Base-by-base conservation (phyloP, 1,140 invertebrate genomes). In the Octopus bimaculoides region DNA sequence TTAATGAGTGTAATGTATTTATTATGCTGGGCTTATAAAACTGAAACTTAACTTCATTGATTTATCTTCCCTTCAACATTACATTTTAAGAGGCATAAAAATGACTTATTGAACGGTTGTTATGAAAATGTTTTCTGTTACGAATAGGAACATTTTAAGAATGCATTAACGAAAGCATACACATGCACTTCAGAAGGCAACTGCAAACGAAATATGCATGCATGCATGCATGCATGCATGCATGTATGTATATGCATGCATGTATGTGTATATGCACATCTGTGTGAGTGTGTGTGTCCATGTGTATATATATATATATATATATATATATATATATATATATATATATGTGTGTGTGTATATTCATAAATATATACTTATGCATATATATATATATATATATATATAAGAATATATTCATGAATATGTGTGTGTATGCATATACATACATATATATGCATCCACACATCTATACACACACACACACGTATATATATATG, bases 301-400 rank as follows among this genome's bases (percentile, higher is more conserved):
- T 75, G 52, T 75, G 14, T 75, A 75, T 75, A 52, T 75, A 75
- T 26, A 75, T 75, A 41, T 75, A 41, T 75, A 75, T 75, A 41
- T 75, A 75, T 75, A 41, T 75, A 75, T 75, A 75, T 75, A 41
- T 75, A 75, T 75, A 75, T 75, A 75, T 75, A 75, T 69, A 69
- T 69, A 69, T 5, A 5, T n/a, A 4, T 69, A 17, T 6, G 5
- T 69, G 4, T 76, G 9, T 76, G 4, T 76, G 9, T 53, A 76
- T 76, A 76, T 54, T 26, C 41, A 53, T 52, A 69, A 26, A 26
- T 76, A 76, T 53, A 10, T 52, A 41, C 41, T 12, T 76, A 41
- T 76, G 20, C 17, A 10, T 54, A 76, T 76, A 10, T 69, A 69
- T 69, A 69, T 69, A 69, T 69, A 69, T 69, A 69, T 52, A 69